Conservation (phyloP, 1,140 invertebrate genomes). For the Drosophila obscura region DNA sequence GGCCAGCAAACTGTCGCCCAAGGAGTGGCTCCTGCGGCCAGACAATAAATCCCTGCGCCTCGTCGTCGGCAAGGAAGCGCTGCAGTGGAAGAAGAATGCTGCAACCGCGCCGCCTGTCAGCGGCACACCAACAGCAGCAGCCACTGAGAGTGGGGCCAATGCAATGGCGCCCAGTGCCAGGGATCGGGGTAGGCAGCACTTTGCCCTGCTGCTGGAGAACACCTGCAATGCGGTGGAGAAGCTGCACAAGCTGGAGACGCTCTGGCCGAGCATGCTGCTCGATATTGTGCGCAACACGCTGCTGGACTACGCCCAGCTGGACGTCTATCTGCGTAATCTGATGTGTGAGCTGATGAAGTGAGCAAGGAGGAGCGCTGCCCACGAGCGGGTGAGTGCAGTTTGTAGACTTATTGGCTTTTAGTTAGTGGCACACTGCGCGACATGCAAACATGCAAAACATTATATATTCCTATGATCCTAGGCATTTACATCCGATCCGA, state of each 20-base stretch:
- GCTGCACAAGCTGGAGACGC: conserved; percentile 88
- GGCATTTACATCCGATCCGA: conserved; percentile 57
- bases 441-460: too few species aligned
- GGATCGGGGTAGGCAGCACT: conserved; percentile 88
- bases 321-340: conserved; percentile 89
- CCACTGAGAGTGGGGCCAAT: conserved; percentile 16
- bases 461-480: conserved; percentile 63
- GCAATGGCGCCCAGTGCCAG: conserved; percentile 83
- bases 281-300: conserved; percentile 90
- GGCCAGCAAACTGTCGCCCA: conserved; percentile 78
- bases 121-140: conserved; percentile 5
- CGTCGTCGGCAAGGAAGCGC: conserved; percentile 93
- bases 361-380: conserved; percentile 6
- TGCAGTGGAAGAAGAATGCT: conserved; percentile 88
- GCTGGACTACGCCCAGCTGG: conserved; percentile 90
- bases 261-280: conserved; percentile 90
- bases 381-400: conserved; percentile 18
- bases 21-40: conserved; percentile 83
- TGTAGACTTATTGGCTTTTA: conserved; percentile 65
- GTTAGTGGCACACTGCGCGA: conserved; percentile 35
- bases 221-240: conserved; percentile 90
- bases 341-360: conserved; percentile 81
- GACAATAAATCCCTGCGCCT: conserved; percentile 90
- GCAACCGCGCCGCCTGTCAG: conserved; percentile 3
- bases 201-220: conserved; percentile 88